Evolutionary conservation across 2,113 vertebrate genomes (phyloP).

Genomic region (Nibea albiflora): DNA sequence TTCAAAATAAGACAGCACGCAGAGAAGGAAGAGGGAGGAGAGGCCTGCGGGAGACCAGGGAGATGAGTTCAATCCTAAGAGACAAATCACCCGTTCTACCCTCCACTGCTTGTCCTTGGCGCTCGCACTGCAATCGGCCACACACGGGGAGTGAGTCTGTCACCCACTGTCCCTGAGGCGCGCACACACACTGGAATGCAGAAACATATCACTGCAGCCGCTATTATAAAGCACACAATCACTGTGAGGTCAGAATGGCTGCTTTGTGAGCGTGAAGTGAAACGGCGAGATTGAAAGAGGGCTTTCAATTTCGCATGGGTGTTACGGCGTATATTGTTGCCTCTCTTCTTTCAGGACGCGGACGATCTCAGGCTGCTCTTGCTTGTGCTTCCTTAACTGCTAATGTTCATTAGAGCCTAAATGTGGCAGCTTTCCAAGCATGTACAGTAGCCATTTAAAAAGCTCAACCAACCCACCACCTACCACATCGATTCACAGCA

Average conservation of each 20-base stretch:
- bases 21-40: constrained; percentile 28
- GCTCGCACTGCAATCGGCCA: constrained; percentile 54
- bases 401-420: neutral
- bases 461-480: neutral
- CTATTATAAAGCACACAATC: constrained; percentile 56
- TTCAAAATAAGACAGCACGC: constrained; percentile 71
- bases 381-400: neutral
- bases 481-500: neutral
- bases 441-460: neutral
- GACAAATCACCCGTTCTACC: constrained; percentile 80
- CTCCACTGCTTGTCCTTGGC: constrained; percentile 80
- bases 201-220: constrained; percentile 48
- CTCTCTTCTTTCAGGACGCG: constrained; percentile 12
- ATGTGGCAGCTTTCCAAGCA: neutral
- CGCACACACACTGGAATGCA: constrained; percentile 52
- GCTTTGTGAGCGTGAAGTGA: constrained; percentile 45
- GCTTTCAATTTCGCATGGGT: constrained; percentile 22
- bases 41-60: constrained; percentile 60
- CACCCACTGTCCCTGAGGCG: constrained; percentile 64
- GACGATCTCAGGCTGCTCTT: constrained; percentile 10
- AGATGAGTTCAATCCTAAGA: constrained; percentile 75
- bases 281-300: constrained; percentile 37
- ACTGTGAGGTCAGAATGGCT: constrained; percentile 41
- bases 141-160: constrained; percentile 58
- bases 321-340: constrained; percentile 21